These are phyloP conservation scores for Eumeta japonica DNA, from an alignment of 1,140 invertebrate species.

Conservation along the genomic window DNA sequence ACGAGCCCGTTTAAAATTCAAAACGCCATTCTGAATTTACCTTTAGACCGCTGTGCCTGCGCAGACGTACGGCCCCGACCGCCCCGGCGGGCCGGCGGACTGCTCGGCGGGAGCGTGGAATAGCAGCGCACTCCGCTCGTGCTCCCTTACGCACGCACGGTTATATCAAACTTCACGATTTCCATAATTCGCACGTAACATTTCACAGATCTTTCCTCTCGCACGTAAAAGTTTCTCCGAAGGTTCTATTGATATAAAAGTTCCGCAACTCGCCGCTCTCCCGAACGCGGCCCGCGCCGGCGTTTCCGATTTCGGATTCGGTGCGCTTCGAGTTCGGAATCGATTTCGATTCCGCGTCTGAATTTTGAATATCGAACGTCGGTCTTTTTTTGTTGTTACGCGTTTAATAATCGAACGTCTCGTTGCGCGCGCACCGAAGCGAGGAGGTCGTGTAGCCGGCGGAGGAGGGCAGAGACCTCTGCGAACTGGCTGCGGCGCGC, in stretches of 20 bases:
- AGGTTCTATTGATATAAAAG: conserved; percentile 20
- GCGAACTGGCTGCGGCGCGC: conserved; percentile 10
- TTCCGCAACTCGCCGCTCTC: conserved; percentile 13
- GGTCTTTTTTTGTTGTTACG: too few species aligned
- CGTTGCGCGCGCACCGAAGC: conserved; percentile 26
- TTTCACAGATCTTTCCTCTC: conserved; percentile 34
- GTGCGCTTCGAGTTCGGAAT: too few species aligned
- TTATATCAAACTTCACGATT: too few species aligned
- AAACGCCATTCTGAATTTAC: conserved; percentile 18
- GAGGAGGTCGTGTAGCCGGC: conserved; percentile 13
- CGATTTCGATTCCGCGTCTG: too few species aligned
- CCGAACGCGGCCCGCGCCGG: too few species aligned
- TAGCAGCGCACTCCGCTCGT: too few species aligned
- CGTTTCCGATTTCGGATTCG: too few species aligned
- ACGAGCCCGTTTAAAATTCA: conserved; percentile 16
- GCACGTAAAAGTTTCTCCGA: conserved; percentile 15
- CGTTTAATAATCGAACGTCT: too few species aligned
- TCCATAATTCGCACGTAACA: conserved; percentile 29
- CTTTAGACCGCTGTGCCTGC: conserved; percentile 14
- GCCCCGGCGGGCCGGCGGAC: too few species aligned
- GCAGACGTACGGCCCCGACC: conserved; percentile 3
- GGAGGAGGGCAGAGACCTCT: conserved; percentile 41
- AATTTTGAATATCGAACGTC: too few species aligned
- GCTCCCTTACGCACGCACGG: too few species aligned
- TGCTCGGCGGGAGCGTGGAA: too few species aligned